phyloP scores from a whole-genome alignment of 2,797 vertebrate species.

The Sylvilagus floridanus region DNA sequence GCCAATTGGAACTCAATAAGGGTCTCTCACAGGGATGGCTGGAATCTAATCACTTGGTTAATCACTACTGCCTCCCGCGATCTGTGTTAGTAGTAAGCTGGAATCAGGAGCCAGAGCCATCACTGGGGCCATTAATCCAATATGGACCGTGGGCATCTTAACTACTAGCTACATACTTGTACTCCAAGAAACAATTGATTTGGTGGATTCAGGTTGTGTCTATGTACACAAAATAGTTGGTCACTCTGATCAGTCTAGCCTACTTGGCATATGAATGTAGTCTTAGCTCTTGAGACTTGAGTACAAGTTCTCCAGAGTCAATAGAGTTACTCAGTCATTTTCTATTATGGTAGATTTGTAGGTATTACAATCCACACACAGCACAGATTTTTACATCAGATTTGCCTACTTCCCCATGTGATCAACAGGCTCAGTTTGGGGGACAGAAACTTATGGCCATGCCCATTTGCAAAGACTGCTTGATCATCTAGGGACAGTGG shows the following conservation, averaged over 20 bases:
- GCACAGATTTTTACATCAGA: neutral
- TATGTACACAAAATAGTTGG: neutral
- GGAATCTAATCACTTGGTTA: too few relatives aligned
- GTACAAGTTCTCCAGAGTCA: neutral
- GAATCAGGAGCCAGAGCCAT: too few relatives aligned
- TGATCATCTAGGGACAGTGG: constrained; percentile 1
- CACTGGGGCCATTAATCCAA: too few relatives aligned
- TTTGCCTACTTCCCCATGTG: neutral
- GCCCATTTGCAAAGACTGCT: constrained; percentile 69
- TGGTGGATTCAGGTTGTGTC: neutral
- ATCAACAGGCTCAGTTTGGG: constrained; percentile 6
- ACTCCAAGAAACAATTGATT: neutral
- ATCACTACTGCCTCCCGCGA: too few relatives aligned
- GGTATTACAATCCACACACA: neutral
- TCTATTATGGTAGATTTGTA: neutral
- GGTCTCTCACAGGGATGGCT: too few relatives aligned
- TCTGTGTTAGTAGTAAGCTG: too few relatives aligned
- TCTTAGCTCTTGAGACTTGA: neutral
- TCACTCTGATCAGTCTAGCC: neutral
- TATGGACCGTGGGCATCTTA: too few relatives aligned
- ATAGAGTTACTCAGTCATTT: neutral
- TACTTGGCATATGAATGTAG: neutral
- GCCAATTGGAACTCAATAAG: too few relatives aligned
- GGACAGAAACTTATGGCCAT: constrained; percentile 63
- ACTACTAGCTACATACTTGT: too few relatives aligned